Conservation (phyloP, 2,113 vertebrate genomes). For the Mustela nigripes region DNA sequence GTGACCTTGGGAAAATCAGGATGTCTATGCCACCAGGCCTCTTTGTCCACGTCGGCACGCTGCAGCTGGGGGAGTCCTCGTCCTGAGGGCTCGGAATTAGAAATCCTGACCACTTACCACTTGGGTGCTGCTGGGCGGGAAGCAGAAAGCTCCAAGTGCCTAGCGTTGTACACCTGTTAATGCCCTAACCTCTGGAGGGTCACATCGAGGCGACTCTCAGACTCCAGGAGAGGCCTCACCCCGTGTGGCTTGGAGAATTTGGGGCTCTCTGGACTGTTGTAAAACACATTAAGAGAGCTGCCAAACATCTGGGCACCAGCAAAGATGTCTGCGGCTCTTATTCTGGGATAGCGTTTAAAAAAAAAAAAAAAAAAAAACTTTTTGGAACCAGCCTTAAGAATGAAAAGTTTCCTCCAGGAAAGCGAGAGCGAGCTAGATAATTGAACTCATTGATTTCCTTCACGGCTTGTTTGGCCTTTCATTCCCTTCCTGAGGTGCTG, state of each 20-base stretch:
- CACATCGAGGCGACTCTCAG: neutral
- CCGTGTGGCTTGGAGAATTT: slow-evolving; percentile 22
- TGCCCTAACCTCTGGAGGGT: neutral
- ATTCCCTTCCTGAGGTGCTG: slow-evolving; percentile 88
- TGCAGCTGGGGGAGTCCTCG: neutral
- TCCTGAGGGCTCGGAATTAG: neutral
- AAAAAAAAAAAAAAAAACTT: slow-evolving; percentile 70
- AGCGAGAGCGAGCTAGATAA: slow-evolving; percentile 84
- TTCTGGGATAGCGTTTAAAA: slow-evolving; percentile 77
- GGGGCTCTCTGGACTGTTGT: slow-evolving; percentile 26
- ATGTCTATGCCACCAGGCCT: neutral
- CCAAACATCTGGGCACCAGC: slow-evolving; percentile 70
- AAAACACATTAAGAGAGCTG: slow-evolving; percentile 69
- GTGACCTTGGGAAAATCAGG: neutral
- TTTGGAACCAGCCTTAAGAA: slow-evolving; percentile 84
- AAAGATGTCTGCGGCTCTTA: slow-evolving; percentile 55
- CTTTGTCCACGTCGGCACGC: neutral
- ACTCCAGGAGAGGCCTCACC: neutral
- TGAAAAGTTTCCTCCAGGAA: slow-evolving; percentile 87
- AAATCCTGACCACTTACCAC: neutral
- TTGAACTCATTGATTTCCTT: slow-evolving; percentile 92
- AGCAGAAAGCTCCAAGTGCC: neutral
- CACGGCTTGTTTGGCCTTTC: slow-evolving; percentile 90
- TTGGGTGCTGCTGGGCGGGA: neutral
- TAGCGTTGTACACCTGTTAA: neutral